Conservation (phyloP, 2,888 invertebrate species). For the Eilema sororculum region DNA sequence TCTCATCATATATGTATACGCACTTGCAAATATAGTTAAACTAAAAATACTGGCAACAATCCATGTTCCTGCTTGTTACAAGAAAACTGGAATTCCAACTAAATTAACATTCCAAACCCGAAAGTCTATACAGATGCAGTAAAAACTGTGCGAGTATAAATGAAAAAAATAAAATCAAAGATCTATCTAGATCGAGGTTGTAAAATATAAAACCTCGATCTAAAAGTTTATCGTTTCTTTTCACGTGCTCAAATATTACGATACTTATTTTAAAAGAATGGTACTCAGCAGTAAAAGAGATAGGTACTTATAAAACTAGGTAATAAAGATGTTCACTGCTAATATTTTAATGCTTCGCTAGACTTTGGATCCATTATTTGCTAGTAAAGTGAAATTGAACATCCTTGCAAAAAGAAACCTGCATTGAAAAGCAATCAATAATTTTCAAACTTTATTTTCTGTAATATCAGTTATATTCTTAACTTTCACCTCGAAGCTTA, state of each 20-base stretch:
- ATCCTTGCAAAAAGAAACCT: no score
- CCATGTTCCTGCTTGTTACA: not conserved
- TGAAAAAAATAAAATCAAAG: constrained; percentile 17
- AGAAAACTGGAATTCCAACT: not conserved
- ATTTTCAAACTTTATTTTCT: no score
- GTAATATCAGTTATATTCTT: no score
- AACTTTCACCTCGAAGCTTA: no score
- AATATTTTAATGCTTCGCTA: constrained; percentile 1
- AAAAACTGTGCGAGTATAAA: constrained; percentile 10
- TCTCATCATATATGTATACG: no score
- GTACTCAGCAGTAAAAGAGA: constrained; percentile 44
- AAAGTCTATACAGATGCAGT: not conserved
- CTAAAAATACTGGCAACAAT: not conserved
- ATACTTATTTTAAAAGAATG: constrained; percentile 52
- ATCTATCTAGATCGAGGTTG: constrained; percentile 13
- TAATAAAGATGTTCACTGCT: constrained; percentile 49
- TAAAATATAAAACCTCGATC: constrained; percentile 23
- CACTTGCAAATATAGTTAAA: not conserved
- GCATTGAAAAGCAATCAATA: no score
- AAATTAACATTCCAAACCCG: constrained; percentile 2
- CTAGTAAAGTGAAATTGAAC: no score
- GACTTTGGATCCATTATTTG: constrained; percentile 17
- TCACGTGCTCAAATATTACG: constrained; percentile 44
- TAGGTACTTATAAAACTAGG: constrained; percentile 51
- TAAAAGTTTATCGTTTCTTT: constrained; percentile 34